A percentile compares a stretch with the other conserved stretches of the same genome.
Conservation (phyloP, 2,888 invertebrate genomes). For the Ennomos quercinarius region DNA sequence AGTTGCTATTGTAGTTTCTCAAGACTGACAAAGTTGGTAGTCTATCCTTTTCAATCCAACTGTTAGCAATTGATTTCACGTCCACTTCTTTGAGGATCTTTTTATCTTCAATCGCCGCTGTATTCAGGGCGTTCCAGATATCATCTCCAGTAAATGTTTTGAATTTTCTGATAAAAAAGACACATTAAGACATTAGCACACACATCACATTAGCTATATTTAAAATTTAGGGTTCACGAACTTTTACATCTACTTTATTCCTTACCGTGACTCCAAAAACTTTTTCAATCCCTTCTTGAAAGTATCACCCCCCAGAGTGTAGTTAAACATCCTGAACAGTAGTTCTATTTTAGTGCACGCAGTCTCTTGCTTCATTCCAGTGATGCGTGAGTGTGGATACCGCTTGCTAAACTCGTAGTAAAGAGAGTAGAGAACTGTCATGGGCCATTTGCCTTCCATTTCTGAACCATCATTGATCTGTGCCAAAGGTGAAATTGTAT, state of each 20-base stretch:
- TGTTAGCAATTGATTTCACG: conserved; percentile 89
- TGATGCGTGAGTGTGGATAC: conserved; percentile 91
- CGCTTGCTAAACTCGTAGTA: conserved; percentile 93
- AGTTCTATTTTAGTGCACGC: conserved; percentile 91
- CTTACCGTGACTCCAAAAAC: conserved; percentile 87
- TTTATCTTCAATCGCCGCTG: conserved; percentile 87
- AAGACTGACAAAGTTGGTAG: conserved; percentile 90
- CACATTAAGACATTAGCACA: too few relatives aligned
- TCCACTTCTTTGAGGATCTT: conserved; percentile 81
- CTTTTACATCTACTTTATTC: not conserved
- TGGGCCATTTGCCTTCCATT: conserved; percentile 92
- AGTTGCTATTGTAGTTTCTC: conserved; percentile 88
- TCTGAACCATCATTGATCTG: conserved; percentile 90
- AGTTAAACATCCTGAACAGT: conserved; percentile 95
- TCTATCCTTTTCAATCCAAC: conserved; percentile 93
- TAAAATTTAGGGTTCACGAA: too few relatives aligned
- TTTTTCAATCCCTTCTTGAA: conserved; percentile 90
- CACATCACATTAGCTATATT: too few relatives aligned
- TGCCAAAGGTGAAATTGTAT: not conserved
- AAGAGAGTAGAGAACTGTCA: conserved; percentile 91
- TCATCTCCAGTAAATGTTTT: conserved; percentile 92
- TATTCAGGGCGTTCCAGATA: conserved; percentile 90
- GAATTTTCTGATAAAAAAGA: conserved; percentile 81
- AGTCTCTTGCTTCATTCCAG: conserved; percentile 90
- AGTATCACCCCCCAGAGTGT: conserved; percentile 91